These are phyloP conservation scores for Pocillopora grandis DNA, from an alignment of 92 coral and sea anemone species.

Conservation along the genomic window DNA sequence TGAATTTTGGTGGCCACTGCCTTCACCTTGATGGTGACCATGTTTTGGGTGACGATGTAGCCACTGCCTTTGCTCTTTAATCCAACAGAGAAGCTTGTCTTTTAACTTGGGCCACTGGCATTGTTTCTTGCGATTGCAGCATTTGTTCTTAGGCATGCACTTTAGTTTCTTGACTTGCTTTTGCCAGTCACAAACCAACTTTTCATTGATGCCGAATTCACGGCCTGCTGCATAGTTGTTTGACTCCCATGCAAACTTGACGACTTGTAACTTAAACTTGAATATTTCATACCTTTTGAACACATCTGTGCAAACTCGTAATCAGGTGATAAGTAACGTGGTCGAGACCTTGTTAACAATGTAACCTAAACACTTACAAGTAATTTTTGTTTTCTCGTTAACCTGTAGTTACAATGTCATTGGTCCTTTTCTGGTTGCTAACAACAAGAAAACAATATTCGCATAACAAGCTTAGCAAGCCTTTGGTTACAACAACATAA, in stretches of 20 bases:
- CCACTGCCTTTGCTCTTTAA: not conserved
- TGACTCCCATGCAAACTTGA: slow-evolving; percentile 2
- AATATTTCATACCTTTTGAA: slow-evolving; percentile 18
- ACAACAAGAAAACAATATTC: not conserved
- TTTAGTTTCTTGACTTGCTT: not conserved
- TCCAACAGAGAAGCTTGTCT: not conserved
- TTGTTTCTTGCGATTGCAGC: not conserved
- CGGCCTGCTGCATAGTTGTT: slow-evolving; percentile 17
- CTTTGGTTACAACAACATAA: too few species aligned
- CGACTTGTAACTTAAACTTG: slow-evolving; percentile 13
- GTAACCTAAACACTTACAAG: not conserved
- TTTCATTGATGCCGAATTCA: slow-evolving; percentile 3
- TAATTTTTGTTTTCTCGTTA: not conserved
- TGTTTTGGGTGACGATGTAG: not conserved
- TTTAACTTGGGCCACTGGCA: not conserved
- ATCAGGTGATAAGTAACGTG: slow-evolving; percentile 5
- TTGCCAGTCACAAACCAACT: slow-evolving; percentile 1
- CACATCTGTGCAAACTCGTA: slow-evolving; percentile 1
- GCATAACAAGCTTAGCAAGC: too few species aligned
- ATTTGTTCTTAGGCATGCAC: slow-evolving; percentile 5
- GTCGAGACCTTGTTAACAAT: slow-evolving; percentile 13
- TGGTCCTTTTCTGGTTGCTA: not conserved
- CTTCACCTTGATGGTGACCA: not conserved
- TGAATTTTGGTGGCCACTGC: not conserved
- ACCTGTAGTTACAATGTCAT: not conserved